Percentiles rank a stretch among this genome's conserved stretches.
Conservation (phyloP, 2,797 vertebrate species). For the Masticophis lateralis region DNA sequence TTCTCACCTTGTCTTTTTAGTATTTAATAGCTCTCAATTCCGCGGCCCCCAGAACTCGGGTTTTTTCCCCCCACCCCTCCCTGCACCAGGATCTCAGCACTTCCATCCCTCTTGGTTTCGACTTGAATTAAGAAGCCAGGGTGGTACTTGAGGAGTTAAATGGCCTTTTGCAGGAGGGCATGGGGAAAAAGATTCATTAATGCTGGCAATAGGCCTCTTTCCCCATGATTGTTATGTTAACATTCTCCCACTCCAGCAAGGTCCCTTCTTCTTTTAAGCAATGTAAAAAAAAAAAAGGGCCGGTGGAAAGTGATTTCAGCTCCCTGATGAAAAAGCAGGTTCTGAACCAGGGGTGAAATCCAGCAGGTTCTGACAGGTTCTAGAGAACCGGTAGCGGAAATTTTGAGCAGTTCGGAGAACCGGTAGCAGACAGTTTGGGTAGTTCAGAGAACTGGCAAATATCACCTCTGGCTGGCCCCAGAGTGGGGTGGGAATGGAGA, state of each 20-base stretch:
- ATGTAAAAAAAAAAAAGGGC: conserved; percentile 2
- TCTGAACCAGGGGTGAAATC: neutral
- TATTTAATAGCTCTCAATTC: conserved; percentile 83
- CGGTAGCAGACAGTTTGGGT: too few species aligned
- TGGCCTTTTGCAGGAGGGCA: neutral
- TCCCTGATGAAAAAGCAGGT: neutral
- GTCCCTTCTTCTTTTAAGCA: neutral
- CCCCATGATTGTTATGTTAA: conserved; percentile 17
- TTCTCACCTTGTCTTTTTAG: conserved; percentile 82
- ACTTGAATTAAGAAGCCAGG: conserved; percentile 67
- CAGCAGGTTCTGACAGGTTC: too few species aligned
- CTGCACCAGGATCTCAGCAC: conserved; percentile 70
- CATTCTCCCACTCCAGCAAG: neutral
- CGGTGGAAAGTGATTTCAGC: conserved; percentile 6
- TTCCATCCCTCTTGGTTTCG: conserved; percentile 52
- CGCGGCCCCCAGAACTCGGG: conserved; percentile 68
- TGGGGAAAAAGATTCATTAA: conserved; percentile 40
- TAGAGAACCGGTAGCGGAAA: too few species aligned
- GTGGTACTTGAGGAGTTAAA: conserved; percentile 67
- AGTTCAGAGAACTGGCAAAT: too few species aligned
- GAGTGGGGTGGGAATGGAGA: too few species aligned
- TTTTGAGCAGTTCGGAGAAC: too few species aligned
- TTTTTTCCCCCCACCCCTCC: conserved; percentile 49
- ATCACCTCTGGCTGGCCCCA: too few species aligned
- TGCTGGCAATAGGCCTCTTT: conserved; percentile 54